Conservation (phyloP, 1,140 invertebrate species). For the Drosophila suzukii region DNA sequence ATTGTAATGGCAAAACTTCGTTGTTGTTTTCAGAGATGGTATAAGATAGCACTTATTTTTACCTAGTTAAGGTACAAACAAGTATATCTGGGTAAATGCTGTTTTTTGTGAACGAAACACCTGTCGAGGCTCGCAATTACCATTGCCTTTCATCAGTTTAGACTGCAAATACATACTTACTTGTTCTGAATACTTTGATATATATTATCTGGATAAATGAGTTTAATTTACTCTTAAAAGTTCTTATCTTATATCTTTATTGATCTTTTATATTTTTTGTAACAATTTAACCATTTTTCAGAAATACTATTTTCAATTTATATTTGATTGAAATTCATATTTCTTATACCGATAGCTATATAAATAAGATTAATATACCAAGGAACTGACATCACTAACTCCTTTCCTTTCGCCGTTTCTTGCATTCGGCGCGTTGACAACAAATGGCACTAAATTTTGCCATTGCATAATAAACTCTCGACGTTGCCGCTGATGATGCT, state of each 20-base stretch:
- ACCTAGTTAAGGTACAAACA: neutral
- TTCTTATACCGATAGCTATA: too few species aligned
- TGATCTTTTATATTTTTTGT: too few species aligned
- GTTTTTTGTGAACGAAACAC: neutral
- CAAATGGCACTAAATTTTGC: conserved; percentile 78
- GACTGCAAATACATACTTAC: neutral
- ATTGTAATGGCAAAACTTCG: conserved; percentile 58
- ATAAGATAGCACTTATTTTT: neutral
- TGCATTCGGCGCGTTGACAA: conserved; percentile 77
- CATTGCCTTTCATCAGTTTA: neutral
- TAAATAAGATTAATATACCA: too few species aligned
- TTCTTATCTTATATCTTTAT: too few species aligned
- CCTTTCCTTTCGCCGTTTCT: conserved; percentile 32
- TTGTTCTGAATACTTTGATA: too few species aligned
- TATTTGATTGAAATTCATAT: too few species aligned
- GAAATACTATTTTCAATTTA: too few species aligned
- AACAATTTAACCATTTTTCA: too few species aligned
- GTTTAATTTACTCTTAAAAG: too few species aligned
- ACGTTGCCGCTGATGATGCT: conserved; percentile 55
- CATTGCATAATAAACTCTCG: conserved; percentile 78
- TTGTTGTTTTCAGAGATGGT: conserved; percentile 24
- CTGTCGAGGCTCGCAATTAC: neutral
- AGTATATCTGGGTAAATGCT: neutral
- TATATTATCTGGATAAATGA: too few species aligned
- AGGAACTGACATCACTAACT: conserved; percentile 1